Evolutionary conservation across 2,888 invertebrate species (phyloP).

Genomic region (Charanyca ferruginea): DNA sequence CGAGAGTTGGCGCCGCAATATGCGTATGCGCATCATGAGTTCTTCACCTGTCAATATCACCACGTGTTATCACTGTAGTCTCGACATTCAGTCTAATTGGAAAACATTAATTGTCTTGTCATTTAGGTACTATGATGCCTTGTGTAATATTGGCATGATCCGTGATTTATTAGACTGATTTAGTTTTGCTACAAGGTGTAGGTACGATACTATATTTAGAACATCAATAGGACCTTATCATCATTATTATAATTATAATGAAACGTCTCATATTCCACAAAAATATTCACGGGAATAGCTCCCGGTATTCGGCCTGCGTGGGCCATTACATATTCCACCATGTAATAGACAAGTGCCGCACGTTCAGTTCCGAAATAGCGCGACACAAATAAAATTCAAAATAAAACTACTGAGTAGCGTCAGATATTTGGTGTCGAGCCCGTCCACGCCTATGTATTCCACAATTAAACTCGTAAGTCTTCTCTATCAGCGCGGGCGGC

Average conservation of each 20-base stretch:
- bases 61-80: slow-evolving; percentile 69
- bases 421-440: slow-evolving; percentile 83
- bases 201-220: background rate
- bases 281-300: slow-evolving; percentile 73
- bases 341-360: slow-evolving; percentile 88
- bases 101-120: slow-evolving; percentile 48
- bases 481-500: slow-evolving; percentile 55
- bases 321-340: slow-evolving; percentile 79
- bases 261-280: slow-evolving; percentile 40
- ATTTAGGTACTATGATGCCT: slow-evolving; percentile 28
- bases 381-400: slow-evolving; percentile 91
- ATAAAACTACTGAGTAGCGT: slow-evolving; percentile 89
- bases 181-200: slow-evolving; percentile 33
- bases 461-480: slow-evolving; percentile 77
- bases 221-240: slow-evolving; percentile 19
- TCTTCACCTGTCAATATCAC: slow-evolving; percentile 75
- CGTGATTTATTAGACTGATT: slow-evolving; percentile 29
- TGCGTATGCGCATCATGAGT: slow-evolving; percentile 71
- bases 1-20: slow-evolving; percentile 73
- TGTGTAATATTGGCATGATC: slow-evolving; percentile 34
- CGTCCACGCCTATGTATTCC: slow-evolving; percentile 75
- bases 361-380: slow-evolving; percentile 88
- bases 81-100: slow-evolving; percentile 46
- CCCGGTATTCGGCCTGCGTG: slow-evolving; percentile 78
- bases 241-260: slow-evolving; percentile 4